Conservation (phyloP, 2,113 vertebrate genomes). For the Lasiurus borealis region DNA sequence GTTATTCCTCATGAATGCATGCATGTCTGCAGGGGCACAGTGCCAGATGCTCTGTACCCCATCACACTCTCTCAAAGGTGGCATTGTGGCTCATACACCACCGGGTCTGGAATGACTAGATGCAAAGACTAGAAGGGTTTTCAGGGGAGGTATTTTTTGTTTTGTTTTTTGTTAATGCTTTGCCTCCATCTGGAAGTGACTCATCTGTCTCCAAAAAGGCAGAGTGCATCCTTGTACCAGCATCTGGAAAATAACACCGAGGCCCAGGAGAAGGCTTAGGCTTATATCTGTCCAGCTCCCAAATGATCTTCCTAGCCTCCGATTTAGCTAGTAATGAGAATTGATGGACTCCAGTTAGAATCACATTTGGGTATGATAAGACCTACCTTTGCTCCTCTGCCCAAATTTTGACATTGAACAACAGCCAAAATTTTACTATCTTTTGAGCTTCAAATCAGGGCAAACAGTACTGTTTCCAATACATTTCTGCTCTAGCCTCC, state of each 20-base stretch:
- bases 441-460: slow-evolving; percentile 39
- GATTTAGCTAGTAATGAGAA: slow-evolving; percentile 13
- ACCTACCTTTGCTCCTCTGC: slow-evolving; percentile 49
- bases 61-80: background rate
- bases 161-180: background rate
- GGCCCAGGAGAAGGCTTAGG: background rate
- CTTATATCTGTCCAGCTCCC: background rate
- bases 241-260: background rate
- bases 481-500: background rate
- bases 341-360: slow-evolving; percentile 9
- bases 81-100: background rate
- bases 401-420: slow-evolving; percentile 63
- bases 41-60: background rate
- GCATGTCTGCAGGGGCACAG: background rate
- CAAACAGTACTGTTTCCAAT: slow-evolving; percentile 27
- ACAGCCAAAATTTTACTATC: slow-evolving; percentile 39
- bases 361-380: slow-evolving; percentile 21
- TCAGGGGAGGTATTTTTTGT: background rate
- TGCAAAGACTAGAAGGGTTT: background rate
- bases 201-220: background rate
- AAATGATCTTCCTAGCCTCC: background rate
- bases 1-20: background rate
- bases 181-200: background rate
- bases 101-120: background rate
- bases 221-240: background rate